Base-by-base conservation (phyloP, 2,888 invertebrate genomes). In the Petrolisthes cinctipes region DNA sequence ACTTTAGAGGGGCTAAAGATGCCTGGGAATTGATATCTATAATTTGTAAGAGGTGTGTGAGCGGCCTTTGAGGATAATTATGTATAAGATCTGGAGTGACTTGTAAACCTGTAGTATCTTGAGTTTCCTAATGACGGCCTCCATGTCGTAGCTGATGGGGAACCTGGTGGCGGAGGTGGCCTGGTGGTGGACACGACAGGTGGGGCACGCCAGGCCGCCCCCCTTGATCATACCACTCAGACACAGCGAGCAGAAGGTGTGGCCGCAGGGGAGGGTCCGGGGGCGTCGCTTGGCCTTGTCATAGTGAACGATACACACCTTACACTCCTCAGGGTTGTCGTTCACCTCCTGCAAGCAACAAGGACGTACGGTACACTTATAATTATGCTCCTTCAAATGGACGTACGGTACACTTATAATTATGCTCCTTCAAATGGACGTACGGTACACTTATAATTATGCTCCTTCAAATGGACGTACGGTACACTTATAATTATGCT, bases 231-330 rank as follows among this genome's bases (percentile, higher is more conserved):
- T 68, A 53, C 66, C 82, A 9, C 23, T 3, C 17, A 86, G 51
- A 37, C 86, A 86, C 9, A 82, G 66, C 4, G 86, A 82, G 78
- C 86, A 86, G 78, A 86, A 86, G 61, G 86, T 82, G 86, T 86
- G 86, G 23, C 86, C 86, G 54, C 86, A 86, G 54, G 86, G 86
- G 51, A 86, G 76, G 51, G 76, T 78, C 57, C 82, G 53, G 4
- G 86, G 86, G 2, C 86, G 61, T 17, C 78, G 61, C 56, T 86
- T 79, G 4, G 54, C 66, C 17, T 66, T 78, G 78, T 86, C 78
- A 54, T 86, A 86, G 82, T 76, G 51, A 17, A 23, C 68, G 66
- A 78, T 66, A 56, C 86, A 86, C 66, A 86, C 76, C 23, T 86
- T 86, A 56, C 86, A 86, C 54, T 86, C 86, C 56, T 83, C 83